These are phyloP conservation scores for Heliconius hewitsoni DNA, from an alignment of 1,140 invertebrate species.

Conservation along the genomic window DNA sequence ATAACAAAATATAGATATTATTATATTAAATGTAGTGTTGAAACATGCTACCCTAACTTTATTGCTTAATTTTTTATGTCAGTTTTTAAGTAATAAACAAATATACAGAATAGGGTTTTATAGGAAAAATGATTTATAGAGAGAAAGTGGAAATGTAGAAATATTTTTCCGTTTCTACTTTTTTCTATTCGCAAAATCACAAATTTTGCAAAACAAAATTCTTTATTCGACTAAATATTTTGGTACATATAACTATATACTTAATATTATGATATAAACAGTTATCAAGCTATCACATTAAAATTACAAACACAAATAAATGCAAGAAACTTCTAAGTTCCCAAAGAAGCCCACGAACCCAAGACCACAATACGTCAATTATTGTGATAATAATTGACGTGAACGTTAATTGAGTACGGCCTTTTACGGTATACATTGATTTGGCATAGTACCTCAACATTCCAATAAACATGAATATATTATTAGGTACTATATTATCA, in stretches of 20 bases:
- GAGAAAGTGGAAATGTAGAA: no score
- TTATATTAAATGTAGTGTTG: no score
- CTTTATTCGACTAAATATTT: no score
- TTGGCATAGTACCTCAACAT: slow-evolving; percentile 29
- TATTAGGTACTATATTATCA: not conserved
- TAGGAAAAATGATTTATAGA: no score
- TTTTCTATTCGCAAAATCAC: no score
- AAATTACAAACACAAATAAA: not conserved
- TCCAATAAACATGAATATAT: slow-evolving; percentile 17
- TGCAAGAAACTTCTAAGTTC: not conserved
- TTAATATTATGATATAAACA: not conserved
- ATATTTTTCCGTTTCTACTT: no score
- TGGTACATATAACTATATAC: no score
- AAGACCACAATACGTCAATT: slow-evolving; percentile 27
- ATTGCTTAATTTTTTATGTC: no score
- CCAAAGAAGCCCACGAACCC: not conserved
- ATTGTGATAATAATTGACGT: slow-evolving; percentile 29
- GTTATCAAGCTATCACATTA: not conserved
- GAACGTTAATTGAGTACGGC: slow-evolving; percentile 27
- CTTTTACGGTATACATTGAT: slow-evolving; percentile 27
- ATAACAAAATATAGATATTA: not conserved
- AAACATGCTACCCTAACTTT: no score
- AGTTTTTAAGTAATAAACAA: no score
- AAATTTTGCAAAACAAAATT: no score
- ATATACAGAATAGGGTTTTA: no score